Conservation (phyloP, 2,888 invertebrate genomes). For the Mythimna loreyi region DNA sequence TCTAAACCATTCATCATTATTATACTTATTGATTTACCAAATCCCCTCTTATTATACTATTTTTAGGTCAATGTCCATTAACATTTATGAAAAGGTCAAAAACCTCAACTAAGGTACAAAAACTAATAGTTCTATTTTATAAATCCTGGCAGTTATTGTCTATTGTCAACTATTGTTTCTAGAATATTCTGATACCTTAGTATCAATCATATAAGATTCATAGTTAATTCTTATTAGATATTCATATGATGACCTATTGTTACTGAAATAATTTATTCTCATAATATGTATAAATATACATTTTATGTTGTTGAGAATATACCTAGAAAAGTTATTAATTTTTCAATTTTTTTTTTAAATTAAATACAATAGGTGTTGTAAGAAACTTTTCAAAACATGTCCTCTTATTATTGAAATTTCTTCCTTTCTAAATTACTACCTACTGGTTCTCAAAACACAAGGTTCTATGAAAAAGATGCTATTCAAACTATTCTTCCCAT, state of each 20-base stretch:
- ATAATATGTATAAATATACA: constrained; percentile 10
- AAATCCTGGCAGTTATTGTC: constrained; percentile 14
- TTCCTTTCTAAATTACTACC: neutral
- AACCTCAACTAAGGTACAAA: neutral
- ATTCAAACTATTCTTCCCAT: neutral
- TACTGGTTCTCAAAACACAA: constrained; percentile 4
- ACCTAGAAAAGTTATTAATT: constrained; percentile 1
- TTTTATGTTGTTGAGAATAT: constrained; percentile 8
- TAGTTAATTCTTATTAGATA: constrained; percentile 32
- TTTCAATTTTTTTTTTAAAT: neutral
- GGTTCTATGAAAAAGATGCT: neutral
- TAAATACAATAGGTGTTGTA: constrained; percentile 6
- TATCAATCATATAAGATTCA: constrained; percentile 33
- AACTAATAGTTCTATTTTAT: neutral
- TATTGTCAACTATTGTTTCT: constrained; percentile 22
- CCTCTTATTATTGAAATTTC: neutral
- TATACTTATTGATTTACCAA: neutral
- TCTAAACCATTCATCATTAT: neutral
- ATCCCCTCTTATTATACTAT: neutral
- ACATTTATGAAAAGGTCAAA: neutral
- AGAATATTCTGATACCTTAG: constrained; percentile 18
- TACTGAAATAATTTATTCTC: constrained; percentile 16
- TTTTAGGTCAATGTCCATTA: constrained; percentile 3
- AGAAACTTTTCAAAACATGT: constrained; percentile 6
- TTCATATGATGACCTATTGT: constrained; percentile 25